These are phyloP conservation scores for Elmis aenea DNA, from an alignment of 2,888 invertebrate genomes.

Conservation along the genomic window DNA sequence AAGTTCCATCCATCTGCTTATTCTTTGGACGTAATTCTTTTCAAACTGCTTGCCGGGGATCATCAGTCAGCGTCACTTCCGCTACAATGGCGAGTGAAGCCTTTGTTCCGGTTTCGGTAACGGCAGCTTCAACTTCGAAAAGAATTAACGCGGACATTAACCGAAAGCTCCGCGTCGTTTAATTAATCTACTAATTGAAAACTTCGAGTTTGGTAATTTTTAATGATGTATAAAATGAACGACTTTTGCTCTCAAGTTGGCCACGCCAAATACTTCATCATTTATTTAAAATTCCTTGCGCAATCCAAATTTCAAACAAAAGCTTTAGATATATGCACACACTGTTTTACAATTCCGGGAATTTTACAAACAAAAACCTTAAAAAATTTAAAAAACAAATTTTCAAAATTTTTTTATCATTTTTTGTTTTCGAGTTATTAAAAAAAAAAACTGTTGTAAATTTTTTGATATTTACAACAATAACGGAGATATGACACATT, in stretches of 20 bases:
- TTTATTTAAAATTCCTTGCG: no score
- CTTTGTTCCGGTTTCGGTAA: slow-evolving; percentile 38
- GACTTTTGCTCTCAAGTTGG: background rate
- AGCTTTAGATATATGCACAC: no score
- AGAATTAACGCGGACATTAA: slow-evolving; percentile 41
- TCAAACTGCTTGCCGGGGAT: slow-evolving; percentile 39
- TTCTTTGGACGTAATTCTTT: slow-evolving; percentile 44
- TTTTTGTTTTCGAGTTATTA: no score
- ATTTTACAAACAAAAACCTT: no score
- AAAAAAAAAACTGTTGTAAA: no score
- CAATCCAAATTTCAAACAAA: no score
- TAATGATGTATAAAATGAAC: slow-evolving; percentile 6
- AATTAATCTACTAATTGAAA: slow-evolving; percentile 45
- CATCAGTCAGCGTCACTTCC: slow-evolving; percentile 48
- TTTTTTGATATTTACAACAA: no score
- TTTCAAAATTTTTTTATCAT: no score
- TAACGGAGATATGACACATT: no score
- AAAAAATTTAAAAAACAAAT: no score
- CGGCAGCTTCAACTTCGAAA: slow-evolving; percentile 32
- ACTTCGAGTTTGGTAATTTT: slow-evolving; percentile 33
- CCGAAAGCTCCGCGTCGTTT: slow-evolving; percentile 35
- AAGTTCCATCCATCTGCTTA: slow-evolving; percentile 45
- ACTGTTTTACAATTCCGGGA: no score
- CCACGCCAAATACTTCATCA: no score
- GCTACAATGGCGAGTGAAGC: slow-evolving; percentile 42